Evolutionary conservation across 2,888 invertebrate species (phyloP).

Genomic region (Folsomia candida): DNA sequence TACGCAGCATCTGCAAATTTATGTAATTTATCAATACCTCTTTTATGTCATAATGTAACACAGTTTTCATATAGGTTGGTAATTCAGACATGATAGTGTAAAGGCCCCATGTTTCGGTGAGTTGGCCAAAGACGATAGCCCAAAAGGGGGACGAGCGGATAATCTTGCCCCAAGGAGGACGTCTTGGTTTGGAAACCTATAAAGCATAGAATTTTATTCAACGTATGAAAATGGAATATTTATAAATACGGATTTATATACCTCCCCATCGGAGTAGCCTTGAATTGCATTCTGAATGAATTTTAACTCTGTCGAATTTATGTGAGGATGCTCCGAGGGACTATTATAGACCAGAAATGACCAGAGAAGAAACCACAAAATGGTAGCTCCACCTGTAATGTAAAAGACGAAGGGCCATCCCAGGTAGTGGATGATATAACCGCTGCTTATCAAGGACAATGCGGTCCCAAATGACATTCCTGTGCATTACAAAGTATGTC

Average conservation of each 20-base stretch:
- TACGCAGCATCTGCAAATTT: no score
- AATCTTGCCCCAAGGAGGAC: conserved; percentile 63
- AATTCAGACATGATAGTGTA: conserved; percentile 79
- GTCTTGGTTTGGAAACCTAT: no score
- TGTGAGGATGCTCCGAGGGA: conserved; percentile 71
- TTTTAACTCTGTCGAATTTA: conserved; percentile 68
- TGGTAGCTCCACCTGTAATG: conserved; percentile 72
- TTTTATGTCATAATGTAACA: conserved; percentile 75
- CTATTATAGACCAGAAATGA: conserved; percentile 69
- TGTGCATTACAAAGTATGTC: background rate
- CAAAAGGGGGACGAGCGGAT: conserved; percentile 73
- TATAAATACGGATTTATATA: no score
- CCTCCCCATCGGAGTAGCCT: no score
- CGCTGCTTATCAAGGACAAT: conserved; percentile 76
- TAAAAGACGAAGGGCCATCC: conserved; percentile 90
- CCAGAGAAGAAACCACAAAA: conserved; percentile 81
- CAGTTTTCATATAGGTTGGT: conserved; percentile 79
- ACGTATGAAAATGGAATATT: no score
- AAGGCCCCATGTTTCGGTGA: conserved; percentile 76
- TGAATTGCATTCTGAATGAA: conserved; percentile 55
- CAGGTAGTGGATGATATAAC: conserved; percentile 75
- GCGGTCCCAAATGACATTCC: conserved; percentile 89
- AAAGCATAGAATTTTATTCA: no score
- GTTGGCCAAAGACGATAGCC: conserved; percentile 72
- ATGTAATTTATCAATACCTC: conserved; percentile 55